Conservation (phyloP, 2,888 invertebrate species). For the Drosophila acutilabella region DNA sequence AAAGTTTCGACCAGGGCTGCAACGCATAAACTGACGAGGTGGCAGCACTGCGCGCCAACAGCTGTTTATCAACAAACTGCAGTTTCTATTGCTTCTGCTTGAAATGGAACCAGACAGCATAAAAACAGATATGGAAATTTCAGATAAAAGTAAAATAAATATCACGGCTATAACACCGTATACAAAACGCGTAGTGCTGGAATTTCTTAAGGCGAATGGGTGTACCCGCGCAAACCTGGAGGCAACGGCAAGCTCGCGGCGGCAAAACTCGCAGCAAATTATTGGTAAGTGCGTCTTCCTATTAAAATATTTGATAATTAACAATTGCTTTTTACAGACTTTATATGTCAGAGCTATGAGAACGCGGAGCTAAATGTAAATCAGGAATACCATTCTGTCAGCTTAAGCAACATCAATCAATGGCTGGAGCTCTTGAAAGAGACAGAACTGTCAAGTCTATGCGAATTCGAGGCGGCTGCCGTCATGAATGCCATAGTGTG, state of each 20-base stretch:
- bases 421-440: conserved; percentile 76
- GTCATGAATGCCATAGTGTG: conserved; percentile 70
- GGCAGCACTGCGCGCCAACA: conserved; percentile 32
- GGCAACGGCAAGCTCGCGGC: conserved; percentile 5
- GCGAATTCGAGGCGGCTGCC: conserved; percentile 76
- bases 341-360: conserved; percentile 54
- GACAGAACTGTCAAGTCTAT: conserved; percentile 47
- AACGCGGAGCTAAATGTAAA: conserved; percentile 65
- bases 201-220: conserved; percentile 40
- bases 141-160: not conserved
- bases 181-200: conserved; percentile 25
- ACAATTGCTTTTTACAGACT: conserved; percentile 54
- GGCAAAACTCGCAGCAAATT: conserved; percentile 9
- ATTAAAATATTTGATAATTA: no score
- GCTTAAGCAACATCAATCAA: conserved; percentile 71
- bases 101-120: conserved; percentile 21
- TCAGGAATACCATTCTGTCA: conserved; percentile 73
- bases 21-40: not conserved
- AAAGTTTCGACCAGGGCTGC: conserved; percentile 38
- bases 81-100: not conserved
- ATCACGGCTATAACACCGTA: not conserved
- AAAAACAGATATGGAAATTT: conserved; percentile 5
- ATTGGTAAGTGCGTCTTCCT: conserved; percentile 36
- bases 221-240: conserved; percentile 40
- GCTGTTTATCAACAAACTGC: conserved; percentile 45